Percentiles rank a stretch among this genome's conserved stretches.
These are phyloP conservation scores for Eunapius fragilis DNA, from an alignment of 37 sponge, comb jelly and placozoan species.

Conservation along the genomic window DNA sequence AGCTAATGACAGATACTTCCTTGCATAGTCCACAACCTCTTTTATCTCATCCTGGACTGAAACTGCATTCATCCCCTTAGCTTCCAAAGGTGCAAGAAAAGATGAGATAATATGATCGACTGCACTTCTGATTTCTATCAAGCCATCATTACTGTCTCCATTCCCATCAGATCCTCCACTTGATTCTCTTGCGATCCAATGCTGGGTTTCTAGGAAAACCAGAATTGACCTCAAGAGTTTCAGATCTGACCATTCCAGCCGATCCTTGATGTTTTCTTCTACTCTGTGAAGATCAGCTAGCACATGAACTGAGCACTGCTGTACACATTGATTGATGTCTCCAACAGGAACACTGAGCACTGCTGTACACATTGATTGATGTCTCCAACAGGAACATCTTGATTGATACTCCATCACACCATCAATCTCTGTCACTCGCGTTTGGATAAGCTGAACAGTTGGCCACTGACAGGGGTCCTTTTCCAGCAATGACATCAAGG, in stretches of 20 bases:
- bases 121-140: slow-evolving; percentile 24
- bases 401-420: slow-evolving; percentile 30
- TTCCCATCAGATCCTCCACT: not conserved
- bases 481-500: slow-evolving; percentile 26
- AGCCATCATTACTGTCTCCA: too few species aligned
- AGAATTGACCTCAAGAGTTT: slow-evolving; percentile 4
- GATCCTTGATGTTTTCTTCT: slow-evolving; percentile 37
- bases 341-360: slow-evolving; percentile 11
- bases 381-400: slow-evolving; percentile 17
- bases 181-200: not conserved
- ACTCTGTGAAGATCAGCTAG: slow-evolving; percentile 18
- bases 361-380: slow-evolving; percentile 16
- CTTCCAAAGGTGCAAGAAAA: slow-evolving; percentile 35
- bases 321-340: slow-evolving; percentile 15
- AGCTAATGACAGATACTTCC: slow-evolving; percentile 29
- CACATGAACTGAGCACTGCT: slow-evolving; percentile 10
- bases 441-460: slow-evolving; percentile 25
- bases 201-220: slow-evolving; percentile 31
- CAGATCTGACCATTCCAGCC: slow-evolving; percentile 5
- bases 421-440: slow-evolving; percentile 20
- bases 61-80: slow-evolving; percentile 34
- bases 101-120: slow-evolving; percentile 27
- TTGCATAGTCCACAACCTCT: slow-evolving; percentile 47
- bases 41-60: slow-evolving; percentile 49
- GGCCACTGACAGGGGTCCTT: slow-evolving; percentile 50